These are phyloP conservation scores for Gambelia wislizenii DNA, from an alignment of 2,797 vertebrate genomes.

Conservation along the genomic window DNA sequence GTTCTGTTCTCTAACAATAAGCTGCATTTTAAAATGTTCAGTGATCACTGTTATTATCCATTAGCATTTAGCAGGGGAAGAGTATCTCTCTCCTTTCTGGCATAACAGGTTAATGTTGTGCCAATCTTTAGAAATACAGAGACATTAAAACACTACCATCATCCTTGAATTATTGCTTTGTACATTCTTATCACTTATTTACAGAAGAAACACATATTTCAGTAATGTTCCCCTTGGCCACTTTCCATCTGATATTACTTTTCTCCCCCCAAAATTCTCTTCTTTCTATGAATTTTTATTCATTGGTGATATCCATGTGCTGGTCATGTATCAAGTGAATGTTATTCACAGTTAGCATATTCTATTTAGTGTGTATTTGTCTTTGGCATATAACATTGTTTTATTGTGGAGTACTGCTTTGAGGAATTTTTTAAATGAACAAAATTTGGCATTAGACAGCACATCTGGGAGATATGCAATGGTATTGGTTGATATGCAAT, in stretches of 20 bases:
- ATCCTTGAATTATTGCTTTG: not conserved
- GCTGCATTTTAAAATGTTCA: not conserved
- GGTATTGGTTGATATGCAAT: not conserved
- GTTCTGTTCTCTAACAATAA: not conserved
- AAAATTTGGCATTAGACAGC: not conserved
- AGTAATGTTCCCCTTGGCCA: not conserved
- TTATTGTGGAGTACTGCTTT: not conserved
- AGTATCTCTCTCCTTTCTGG: not conserved
- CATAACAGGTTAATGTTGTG: not conserved
- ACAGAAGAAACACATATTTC: not conserved
- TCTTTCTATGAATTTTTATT: not conserved
- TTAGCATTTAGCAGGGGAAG: not conserved
- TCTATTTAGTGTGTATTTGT: not conserved
- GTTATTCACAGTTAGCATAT: not conserved
- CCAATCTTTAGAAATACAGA: not conserved
- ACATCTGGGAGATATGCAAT: not conserved
- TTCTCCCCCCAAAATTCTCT: not conserved
- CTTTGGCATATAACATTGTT: not conserved
- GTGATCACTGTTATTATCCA: not conserved
- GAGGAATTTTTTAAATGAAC: not conserved
- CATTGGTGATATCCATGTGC: not conserved
- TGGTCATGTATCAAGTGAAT: not conserved
- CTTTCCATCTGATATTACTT: not conserved
- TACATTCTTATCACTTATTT: not conserved
- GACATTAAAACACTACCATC: not conserved